These are phyloP conservation scores for Sphaeridia pumilis DNA, from an alignment of 2,888 invertebrate genomes.

Conservation along the genomic window DNA sequence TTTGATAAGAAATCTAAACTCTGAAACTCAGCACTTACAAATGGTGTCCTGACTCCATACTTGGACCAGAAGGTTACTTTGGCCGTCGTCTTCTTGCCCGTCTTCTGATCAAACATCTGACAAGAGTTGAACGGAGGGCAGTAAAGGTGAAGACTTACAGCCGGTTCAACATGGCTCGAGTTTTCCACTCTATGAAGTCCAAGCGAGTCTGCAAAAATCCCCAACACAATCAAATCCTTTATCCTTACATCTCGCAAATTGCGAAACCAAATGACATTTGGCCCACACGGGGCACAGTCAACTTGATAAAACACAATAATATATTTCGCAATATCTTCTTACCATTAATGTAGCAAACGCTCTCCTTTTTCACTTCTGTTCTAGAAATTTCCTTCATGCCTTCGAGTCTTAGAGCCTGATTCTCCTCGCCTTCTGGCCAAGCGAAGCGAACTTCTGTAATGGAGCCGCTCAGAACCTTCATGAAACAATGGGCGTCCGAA, in stretches of 20 bases:
- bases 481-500: slow-evolving; percentile 90
- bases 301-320: not conserved
- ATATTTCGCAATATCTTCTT: slow-evolving; percentile 36
- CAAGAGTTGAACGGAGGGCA: slow-evolving; percentile 85
- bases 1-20: too few relatives aligned
- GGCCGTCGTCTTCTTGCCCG: slow-evolving; percentile 59
- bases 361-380: slow-evolving; percentile 55
- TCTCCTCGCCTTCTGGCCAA: slow-evolving; percentile 57
- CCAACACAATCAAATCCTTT: not conserved
- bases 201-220: slow-evolving; percentile 61
- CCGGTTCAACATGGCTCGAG: slow-evolving; percentile 71
- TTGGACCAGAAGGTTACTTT: slow-evolving; percentile 87
- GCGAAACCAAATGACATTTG: not conserved
- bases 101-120: slow-evolving; percentile 79
- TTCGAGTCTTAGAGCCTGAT: slow-evolving; percentile 37
- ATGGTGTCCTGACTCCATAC: slow-evolving; percentile 57
- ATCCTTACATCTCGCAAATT: too few relatives aligned
- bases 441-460: slow-evolving; percentile 70
- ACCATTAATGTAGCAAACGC: slow-evolving; percentile 94
- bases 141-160: slow-evolving; percentile 89
- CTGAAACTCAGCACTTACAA: slow-evolving; percentile 10
- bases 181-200: slow-evolving; percentile 96
- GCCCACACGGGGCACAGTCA: not conserved
- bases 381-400: slow-evolving; percentile 56
- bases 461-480: slow-evolving; percentile 80